Base-by-base conservation (phyloP, 2,113 vertebrate genomes). In the Perccottus glenii region DNA sequence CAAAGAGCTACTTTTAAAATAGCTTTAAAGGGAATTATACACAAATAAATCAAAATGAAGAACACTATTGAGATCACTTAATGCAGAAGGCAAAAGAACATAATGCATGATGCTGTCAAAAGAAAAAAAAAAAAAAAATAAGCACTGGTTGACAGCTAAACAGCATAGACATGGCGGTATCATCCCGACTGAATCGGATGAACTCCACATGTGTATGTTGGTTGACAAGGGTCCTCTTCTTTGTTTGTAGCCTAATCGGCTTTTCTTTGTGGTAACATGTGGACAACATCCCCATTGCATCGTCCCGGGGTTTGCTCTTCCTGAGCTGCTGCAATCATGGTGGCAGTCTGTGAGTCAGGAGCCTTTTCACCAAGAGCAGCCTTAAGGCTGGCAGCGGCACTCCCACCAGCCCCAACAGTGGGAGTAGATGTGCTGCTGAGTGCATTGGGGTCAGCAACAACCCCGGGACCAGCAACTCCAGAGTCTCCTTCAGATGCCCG, bases 401-500 rank as follows among this genome's bases (percentile, higher is more conserved):
- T 43, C 4, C 70, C 68, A 2, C 82, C 5, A 14, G 71, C 63
- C 6, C 62, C 80, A 5, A 75, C 70, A 2, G 81, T 51, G n/a
- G 89, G 86, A 47, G 89, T 86, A 4, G 87, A 61, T 14, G 80
- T 71, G n/a, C 67, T 73, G 16, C 79, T 65, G 44, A 82, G 65
- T 43, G 75, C 43, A 52, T 63, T 72, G 36, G 80, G 75, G 55
- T 78, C 85, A 53, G 79, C 75, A 4, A 87, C 70, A 36, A 92
- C 85, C 1, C 91, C 91, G 6, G 84, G 81, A 78, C 85, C 72
- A 27, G 86, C 49, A 57, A 83, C 87, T 53, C 89, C 87, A 0
- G 89, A 68, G 36, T 94, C 93, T 0, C 93, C 91, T 82, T 99
- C 96, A 0, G 96, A 93, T 0, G 95, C 96, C 57, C 96, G 90